These are phyloP conservation scores for Aspidoscelis tigris DNA, from an alignment of 2,113 vertebrate species.

Conservation along the genomic window DNA sequence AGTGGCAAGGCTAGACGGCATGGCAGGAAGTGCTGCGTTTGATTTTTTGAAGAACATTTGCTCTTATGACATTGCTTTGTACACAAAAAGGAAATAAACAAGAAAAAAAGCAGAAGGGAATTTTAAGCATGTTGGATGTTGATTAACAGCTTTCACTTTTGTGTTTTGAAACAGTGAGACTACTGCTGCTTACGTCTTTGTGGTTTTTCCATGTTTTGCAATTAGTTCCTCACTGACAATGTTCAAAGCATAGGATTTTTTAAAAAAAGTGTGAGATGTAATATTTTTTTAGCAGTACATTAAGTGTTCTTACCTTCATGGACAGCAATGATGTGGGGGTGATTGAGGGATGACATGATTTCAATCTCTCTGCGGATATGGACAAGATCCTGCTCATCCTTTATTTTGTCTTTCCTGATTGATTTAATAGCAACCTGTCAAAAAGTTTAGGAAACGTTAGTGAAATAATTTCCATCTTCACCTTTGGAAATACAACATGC, in stretches of 20 bases:
- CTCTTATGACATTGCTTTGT: background rate
- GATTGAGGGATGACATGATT: conserved; percentile 96
- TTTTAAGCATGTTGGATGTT: background rate
- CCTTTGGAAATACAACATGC: background rate
- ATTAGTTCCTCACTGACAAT: background rate
- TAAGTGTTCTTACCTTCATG: conserved; percentile 86
- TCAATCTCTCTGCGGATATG: conserved; percentile 97
- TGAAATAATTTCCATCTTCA: background rate
- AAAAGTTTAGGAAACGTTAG: background rate
- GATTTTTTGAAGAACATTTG: conserved; percentile 27
- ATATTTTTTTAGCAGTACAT: too few relatives aligned
- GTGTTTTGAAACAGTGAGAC: background rate
- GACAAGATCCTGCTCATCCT: conserved; percentile 92
- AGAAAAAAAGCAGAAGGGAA: background rate
- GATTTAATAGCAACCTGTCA: conserved; percentile 94
- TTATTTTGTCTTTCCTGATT: conserved; percentile 95
- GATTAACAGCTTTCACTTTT: background rate
- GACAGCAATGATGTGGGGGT: conserved; percentile 94
- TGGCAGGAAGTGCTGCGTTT: background rate
- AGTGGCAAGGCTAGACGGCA: background rate
- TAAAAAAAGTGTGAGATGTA: too few relatives aligned
- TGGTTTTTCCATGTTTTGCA: background rate
- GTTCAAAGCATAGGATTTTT: background rate
- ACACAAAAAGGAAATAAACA: background rate
- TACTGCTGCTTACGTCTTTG: background rate